phyloP scores from a whole-genome alignment of 2,888 invertebrate species.

The Uropetala carovei region DNA sequence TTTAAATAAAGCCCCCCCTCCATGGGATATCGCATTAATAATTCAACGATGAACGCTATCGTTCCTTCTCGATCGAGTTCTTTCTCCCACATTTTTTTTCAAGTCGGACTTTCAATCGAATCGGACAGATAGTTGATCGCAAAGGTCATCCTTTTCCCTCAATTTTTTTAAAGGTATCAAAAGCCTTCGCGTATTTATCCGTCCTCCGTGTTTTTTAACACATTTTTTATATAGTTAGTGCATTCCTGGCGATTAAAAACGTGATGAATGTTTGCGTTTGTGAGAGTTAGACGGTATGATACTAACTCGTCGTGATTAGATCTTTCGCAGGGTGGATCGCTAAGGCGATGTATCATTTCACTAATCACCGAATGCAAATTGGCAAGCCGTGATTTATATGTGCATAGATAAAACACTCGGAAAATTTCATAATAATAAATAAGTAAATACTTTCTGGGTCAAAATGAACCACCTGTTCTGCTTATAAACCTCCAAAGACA shows the following conservation, averaged over 20 bases:
- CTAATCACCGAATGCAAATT: neutral
- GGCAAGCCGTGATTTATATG: neutral
- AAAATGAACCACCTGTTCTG: neutral
- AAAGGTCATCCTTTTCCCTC: neutral
- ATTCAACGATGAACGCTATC: conserved; percentile 23
- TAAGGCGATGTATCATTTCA: neutral
- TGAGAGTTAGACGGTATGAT: neutral
- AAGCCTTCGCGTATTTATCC: neutral
- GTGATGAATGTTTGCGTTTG: neutral
- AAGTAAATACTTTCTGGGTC: neutral
- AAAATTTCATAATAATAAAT: neutral
- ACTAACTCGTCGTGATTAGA: neutral
- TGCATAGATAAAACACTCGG: neutral
- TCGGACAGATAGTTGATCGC: neutral
- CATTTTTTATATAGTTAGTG: neutral
- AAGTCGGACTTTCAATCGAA: neutral
- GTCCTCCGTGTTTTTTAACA: neutral
- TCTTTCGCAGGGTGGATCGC: neutral
- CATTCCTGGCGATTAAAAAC: neutral
- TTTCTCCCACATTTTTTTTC: neutral
- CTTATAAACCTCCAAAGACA: too few relatives aligned
- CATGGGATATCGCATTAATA: conserved; percentile 10
- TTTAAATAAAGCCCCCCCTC: neutral
- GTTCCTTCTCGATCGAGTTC: neutral
- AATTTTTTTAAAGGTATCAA: neutral